Evolutionary conservation across 2,888 invertebrate species (phyloP), one percentile per base, ranked within the genome.

Genomic region (Catonia carolina): DNA sequence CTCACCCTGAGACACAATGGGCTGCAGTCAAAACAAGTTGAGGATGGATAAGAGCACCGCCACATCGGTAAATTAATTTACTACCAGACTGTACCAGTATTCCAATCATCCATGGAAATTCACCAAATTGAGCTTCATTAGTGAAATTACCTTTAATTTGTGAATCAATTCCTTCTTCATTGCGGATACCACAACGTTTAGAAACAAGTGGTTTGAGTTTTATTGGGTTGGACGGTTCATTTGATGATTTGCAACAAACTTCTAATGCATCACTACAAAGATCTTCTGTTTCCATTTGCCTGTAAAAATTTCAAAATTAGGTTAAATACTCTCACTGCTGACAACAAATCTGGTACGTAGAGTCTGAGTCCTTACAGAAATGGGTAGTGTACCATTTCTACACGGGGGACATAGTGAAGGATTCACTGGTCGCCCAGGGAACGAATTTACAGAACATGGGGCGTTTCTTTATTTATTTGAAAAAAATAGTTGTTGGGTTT

Each of bases 101-200:
- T 0, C 86, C 88, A 6, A 58, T 48, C 84, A 88, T 86, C 90
- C 89, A 90, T 0, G 89, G 88, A 69, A 87, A 89, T 71, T 90
- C 89, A 0, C 83, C 89, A 62, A 83, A 89, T 66, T 86, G 81
- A 0, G 81, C 78, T 68, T 89, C 88, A 37, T 80, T 78, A n/a
- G n/a, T n/a, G 61, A 85, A 77, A 15, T 62, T 49, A 2, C 82
- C 76, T 0, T 79, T 83, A 35, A 87, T 88, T 14, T 83, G 74
- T 64, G 86, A 82, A 2, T 84, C 85, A 0, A 89, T 79, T 0
- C 90, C 90, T 0, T 83, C 77, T 0, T 80, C 75, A 68, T 89
- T 84, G 12, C 83, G 77, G 67, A 78, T 77, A 0, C 91, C 91
- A 66, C 91, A 91, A 6, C 83, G 82, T 20, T 31, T 37, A 6